Base-by-base conservation (phyloP, 2,113 vertebrate species). In the Bostrychus sinensis region DNA sequence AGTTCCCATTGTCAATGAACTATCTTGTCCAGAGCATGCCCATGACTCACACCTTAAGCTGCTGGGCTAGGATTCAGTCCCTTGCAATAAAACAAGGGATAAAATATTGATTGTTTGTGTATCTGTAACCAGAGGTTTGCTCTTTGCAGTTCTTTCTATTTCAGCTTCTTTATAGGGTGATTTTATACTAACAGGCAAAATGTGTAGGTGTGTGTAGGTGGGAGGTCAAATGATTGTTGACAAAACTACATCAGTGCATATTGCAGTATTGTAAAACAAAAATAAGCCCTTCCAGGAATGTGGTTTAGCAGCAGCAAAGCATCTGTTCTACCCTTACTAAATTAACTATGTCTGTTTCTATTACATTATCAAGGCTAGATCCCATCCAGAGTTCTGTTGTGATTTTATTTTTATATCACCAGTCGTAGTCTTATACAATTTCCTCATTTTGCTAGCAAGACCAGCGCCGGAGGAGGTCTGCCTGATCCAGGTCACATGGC, bases 401-500 rank as follows among this genome's bases (percentile, higher is more conserved):
- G 26, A 25, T 56, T 70, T 43, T 66, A 68, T 54, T 68, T 62
- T 13, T 3, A 42, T 25, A 41, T 48, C 34, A 39, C 45, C 48
- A 32, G 50, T 8, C 1, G 32, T 19, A 11, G 26, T 45, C 60
- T 38, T 17, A 56, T 30, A 56, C 38, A 53, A 75, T 65, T 45
- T 25, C 42, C 53, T 69, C 39, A 41, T 17, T 57, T 9, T 63
- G 46, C 42, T 28, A 51, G 46, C 32, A 17, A 41, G 55, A 67
- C 63, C 37, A 62, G 38, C 61, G 64, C 30, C 45, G 34, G 56
- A 58, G 58, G 64, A 39, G 59, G 22, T 72, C 62, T 43, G 32
- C n/a, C 56, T 53, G 50, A 60, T 73, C 34, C 28, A n/a, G 6
- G 23, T 56, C 62, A 57, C 41, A 59, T 5, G 22, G 41, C 58